Conservation (phyloP, 2,113 vertebrate species). For the Scalopus aquaticus region DNA sequence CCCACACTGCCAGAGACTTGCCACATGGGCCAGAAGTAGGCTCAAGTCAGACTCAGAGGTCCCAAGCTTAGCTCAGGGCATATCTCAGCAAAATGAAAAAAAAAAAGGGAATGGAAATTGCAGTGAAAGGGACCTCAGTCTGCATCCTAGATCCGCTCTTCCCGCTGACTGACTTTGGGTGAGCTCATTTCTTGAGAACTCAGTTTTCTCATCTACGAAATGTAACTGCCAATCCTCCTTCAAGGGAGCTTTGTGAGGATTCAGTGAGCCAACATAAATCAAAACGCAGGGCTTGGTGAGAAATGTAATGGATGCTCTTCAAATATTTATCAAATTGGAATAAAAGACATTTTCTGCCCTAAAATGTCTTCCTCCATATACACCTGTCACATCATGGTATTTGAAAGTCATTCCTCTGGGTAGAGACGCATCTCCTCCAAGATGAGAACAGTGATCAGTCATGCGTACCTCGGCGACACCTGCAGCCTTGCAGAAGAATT, state of each 20-base stretch:
- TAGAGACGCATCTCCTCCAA: background rate
- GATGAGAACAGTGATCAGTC: background rate
- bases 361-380: background rate
- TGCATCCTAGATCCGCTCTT: background rate
- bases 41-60: background rate
- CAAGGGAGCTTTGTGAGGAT: background rate
- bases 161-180: background rate
- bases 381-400: background rate
- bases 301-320: background rate
- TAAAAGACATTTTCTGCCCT: background rate
- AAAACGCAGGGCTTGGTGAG: background rate
- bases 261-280: background rate
- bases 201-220: constrained; percentile 14
- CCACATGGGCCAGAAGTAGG: background rate
- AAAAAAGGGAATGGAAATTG: background rate
- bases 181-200: background rate
- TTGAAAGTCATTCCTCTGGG: background rate
- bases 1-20: background rate
- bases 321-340: constrained; percentile 7
- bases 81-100: background rate
- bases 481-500: background rate
- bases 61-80: background rate
- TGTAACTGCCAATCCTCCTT: background rate
- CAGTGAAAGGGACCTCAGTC: background rate
- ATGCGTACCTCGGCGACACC: background rate